phyloP scores from a whole-genome alignment of 1,140 invertebrate genomes.

The Drosophila ananassae region DNA sequence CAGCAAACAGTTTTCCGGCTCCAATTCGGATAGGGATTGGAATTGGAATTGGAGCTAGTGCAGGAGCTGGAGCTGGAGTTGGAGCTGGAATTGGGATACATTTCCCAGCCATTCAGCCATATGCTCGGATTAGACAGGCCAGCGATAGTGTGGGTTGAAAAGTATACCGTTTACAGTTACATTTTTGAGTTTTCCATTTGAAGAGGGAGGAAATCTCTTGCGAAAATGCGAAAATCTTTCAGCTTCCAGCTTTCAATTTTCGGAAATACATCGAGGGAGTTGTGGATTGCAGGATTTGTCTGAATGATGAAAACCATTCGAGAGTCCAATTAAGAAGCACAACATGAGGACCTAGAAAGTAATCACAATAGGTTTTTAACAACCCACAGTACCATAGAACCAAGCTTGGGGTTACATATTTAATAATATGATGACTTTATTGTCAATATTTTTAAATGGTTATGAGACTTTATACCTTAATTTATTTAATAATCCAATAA shows the following conservation, averaged over 20 bases:
- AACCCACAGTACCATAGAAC: too few relatives aligned
- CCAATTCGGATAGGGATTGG: not conserved
- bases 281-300: not conserved
- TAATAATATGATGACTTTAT: not conserved
- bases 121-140: slow-evolving; percentile 68
- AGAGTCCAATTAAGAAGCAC: not conserved
- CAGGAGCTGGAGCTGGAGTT: too few relatives aligned
- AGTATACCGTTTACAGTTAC: slow-evolving; percentile 50
- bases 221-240: not conserved
- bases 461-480: not conserved
- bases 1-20: slow-evolving; percentile 69
- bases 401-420: not conserved
- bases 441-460: not conserved
- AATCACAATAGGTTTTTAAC: not conserved
- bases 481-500: slow-evolving; percentile 2
- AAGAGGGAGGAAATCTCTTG: slow-evolving; percentile 26
- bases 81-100: slow-evolving; percentile 32
- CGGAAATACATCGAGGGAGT: not conserved
- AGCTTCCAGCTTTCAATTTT: not conserved
- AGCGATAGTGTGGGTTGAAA: slow-evolving; percentile 16
- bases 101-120: slow-evolving; percentile 58
- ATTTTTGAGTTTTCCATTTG: slow-evolving; percentile 49
- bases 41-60: not conserved
- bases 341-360: not conserved
- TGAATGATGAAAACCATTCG: not conserved